Base-by-base conservation (phyloP, 2,888 invertebrate species). In the Mesorhabditis belari region DNA sequence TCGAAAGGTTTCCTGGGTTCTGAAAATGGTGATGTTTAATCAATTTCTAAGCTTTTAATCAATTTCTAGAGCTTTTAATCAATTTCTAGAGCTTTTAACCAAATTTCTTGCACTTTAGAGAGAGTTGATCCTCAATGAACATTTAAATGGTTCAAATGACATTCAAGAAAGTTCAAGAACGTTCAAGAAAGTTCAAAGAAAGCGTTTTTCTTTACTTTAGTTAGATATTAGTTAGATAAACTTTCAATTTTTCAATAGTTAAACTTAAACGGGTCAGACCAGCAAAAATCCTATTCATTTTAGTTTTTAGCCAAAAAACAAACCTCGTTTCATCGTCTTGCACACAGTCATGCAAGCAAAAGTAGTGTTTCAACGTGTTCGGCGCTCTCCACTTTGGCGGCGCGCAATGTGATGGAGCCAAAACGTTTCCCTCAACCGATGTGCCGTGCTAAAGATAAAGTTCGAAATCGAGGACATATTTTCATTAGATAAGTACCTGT, bases 301-400 rank as follows among this genome's bases (percentile, higher is more conserved):
- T 17, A 27, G 52, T 24, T 27, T n/a, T 58, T 24, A 49, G 19
- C 19, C 19, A 63, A 52, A 58, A 24, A 27, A 50, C 83, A 84
- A 85, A 91, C 90, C 87, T 89, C 62, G 87, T 87, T 76, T 87
- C 86, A 76, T 91, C 86, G 52, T 88, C 87, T 66, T 87, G 85
- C 64, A 67, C 61, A 65, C 66, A 57, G 62, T 80, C 95, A 84
- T 94, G 91, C 58, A 95, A 80, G 55, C 96, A 86, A 57, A 95
- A 88, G 83, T 91, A 93, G 82, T 90, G 91, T 81, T 90, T 89
- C 49, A 93, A 85, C 26, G 91, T 88, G 80, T 90, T 88, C 28
- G 87, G 86, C 66, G 86, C 83, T 17, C 71, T 67, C 85, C 85
- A 85, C 63, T 74, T 74, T 23, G 81, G 77, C 3, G 66, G 23